These are phyloP conservation scores for Anas flavirostris DNA, from an alignment of 2,797 vertebrate genomes.

Conservation along the genomic window DNA sequence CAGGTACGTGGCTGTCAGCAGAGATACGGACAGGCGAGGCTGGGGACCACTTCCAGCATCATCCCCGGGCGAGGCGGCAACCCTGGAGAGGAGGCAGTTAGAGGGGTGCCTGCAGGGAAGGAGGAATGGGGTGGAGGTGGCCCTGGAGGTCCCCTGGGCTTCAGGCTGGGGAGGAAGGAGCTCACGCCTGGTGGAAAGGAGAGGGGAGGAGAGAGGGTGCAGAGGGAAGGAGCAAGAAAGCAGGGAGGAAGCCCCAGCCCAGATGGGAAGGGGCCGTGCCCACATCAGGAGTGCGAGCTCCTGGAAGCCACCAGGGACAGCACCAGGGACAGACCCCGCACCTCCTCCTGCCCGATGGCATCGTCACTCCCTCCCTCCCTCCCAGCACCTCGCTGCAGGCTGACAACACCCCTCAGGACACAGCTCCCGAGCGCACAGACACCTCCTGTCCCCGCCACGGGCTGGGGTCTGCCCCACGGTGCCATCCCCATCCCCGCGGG, in stretches of 20 bases:
- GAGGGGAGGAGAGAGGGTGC: neutral
- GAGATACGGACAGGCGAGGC: neutral
- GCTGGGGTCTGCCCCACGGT: neutral
- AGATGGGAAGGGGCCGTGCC: neutral
- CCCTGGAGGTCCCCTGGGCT: neutral
- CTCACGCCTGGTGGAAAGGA: neutral
- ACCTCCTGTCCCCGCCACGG: no score
- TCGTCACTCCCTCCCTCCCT: neutral
- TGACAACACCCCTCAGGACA: neutral
- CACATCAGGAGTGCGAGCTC: neutral
- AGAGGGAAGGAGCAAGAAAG: neutral
- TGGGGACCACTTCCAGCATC: neutral
- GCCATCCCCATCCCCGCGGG: neutral
- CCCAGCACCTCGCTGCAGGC: rapidly evolving
- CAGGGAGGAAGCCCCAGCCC: neutral
- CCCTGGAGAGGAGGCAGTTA: neutral
- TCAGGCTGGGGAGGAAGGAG: neutral
- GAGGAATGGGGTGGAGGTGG: rapidly evolving
- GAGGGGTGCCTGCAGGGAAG: neutral
- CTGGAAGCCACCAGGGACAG: neutral
- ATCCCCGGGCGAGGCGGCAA: neutral
- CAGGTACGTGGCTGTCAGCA: neutral
- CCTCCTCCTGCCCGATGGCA: neutral
- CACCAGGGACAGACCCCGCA: rapidly evolving
- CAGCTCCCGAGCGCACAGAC: neutral